Evolutionary conservation across 2,888 invertebrate species (phyloP), one percentile per base, ranked within the genome.

Genomic region (Lithodes maja): DNA sequence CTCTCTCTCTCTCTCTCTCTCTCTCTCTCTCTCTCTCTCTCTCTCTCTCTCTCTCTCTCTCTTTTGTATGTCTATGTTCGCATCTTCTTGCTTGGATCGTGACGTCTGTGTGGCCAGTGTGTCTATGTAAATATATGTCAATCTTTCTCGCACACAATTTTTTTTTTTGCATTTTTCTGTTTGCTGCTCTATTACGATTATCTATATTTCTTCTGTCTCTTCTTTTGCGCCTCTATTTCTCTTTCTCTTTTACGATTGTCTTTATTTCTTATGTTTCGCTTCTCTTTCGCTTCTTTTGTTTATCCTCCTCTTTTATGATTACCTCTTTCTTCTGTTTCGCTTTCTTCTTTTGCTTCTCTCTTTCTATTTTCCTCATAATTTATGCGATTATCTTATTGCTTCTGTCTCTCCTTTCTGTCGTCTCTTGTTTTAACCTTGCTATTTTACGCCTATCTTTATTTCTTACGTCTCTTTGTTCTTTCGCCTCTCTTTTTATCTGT

Each of bases 291-390:
- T 2, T 75, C 52, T 74, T 50, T 50, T 68, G 9, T 53, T 75
- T 52, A 52, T 33, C 55, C 77, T 3, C 50, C 52, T 49, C 68
- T 15, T 75, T 2, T 50, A 12, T 84, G 12, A 50, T 68, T 50
- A 50, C 68, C 68, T 82, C 12, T 49, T 69, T 68, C 2, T 75
- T 68, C 75, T 75, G 17, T 75, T 82, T 52, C 53, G 12, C 55
- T 55, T 7, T 53, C 17, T 17, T 7, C 49, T 61, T 68, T 7
- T 61, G 9, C 53, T 55, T 82, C 17, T 5, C 61, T 55, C 61
- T 55, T 52, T 17, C 54, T 82, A 15, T 33, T 33, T 33, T 33
- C 33, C 33, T 33, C 33, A 33, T 33, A 33, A 33, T 33, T 33
- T 33, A 33, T 33, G 33, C 33, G 33, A 33, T 33, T 33, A 33